A percentile compares a stretch with the other conserved stretches of the same genome.
phyloP scores from a whole-genome alignment of 1,140 invertebrate genomes.

The Lucilia cuprina region DNA sequence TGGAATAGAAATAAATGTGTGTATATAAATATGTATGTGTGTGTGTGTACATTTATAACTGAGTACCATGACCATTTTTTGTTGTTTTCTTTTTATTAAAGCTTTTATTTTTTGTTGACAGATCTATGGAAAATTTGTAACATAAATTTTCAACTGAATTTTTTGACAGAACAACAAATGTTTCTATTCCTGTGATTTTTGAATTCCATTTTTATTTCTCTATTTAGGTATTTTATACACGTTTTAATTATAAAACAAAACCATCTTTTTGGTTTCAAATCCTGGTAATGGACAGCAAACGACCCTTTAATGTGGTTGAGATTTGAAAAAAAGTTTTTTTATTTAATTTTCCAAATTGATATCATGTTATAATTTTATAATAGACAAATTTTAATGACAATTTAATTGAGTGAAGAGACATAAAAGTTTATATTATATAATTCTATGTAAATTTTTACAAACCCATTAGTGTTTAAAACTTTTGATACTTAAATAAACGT shows the following conservation, averaged over 20 bases:
- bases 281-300: neutral
- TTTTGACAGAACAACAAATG: neutral
- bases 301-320: neutral
- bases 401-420: too few relatives aligned
- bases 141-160: neutral
- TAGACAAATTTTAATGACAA: too few relatives aligned
- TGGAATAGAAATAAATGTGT: neutral
- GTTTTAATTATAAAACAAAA: neutral
- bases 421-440: too few relatives aligned
- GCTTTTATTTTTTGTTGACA: neutral
- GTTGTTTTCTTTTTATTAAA: neutral
- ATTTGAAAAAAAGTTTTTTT: neutral
- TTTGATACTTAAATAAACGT: too few relatives aligned
- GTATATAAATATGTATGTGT: neutral
- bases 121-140: neutral
- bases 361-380: too few relatives aligned
- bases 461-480: too few relatives aligned
- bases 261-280: neutral
- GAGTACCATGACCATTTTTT: neutral
- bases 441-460: too few relatives aligned
- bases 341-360: too few relatives aligned
- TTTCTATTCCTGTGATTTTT: neutral
- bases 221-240: neutral
- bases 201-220: neutral
- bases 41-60: neutral